Conservation (phyloP, 2,113 vertebrate genomes). For the Kryptolebias marmoratus region DNA sequence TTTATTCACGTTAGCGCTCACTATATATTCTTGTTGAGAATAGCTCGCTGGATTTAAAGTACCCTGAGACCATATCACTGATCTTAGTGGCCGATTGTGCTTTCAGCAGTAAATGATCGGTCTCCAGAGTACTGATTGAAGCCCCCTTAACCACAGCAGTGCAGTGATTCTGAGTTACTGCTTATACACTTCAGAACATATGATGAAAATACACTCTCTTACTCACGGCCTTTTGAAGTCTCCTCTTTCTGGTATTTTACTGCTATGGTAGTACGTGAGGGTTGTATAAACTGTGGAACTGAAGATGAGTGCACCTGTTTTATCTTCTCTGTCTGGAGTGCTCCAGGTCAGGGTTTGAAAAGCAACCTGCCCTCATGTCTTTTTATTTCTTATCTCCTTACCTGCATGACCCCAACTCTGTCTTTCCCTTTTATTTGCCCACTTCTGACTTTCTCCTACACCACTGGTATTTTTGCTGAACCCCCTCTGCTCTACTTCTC, state of each 20-base stretch:
- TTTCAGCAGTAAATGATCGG: not conserved
- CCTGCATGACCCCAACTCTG: constrained; percentile 35
- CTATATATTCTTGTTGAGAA: not conserved
- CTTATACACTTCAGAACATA: constrained; percentile 10
- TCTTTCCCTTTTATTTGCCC: constrained; percentile 28
- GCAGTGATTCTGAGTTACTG: constrained; percentile 10
- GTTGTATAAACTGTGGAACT: constrained; percentile 62
- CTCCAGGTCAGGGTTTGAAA: constrained; percentile 54
- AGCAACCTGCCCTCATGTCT: constrained; percentile 56
- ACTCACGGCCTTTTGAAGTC: constrained; percentile 28
- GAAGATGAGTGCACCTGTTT: constrained; percentile 45
- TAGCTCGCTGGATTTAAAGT: not conserved
- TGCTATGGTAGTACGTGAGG: constrained; percentile 42
- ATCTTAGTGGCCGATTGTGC: not conserved
- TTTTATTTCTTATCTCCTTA: constrained; percentile 52
- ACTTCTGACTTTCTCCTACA: constrained; percentile 35
- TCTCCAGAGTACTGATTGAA: not conserved
- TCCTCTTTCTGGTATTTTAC: constrained; percentile 30
- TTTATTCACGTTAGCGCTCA: too few species aligned
- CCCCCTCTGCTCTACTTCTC: not conserved
- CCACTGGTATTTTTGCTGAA: constrained; percentile 18
- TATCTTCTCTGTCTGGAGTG: constrained; percentile 62
- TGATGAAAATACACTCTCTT: constrained; percentile 1
- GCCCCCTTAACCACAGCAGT: constrained; percentile 3
- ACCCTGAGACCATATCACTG: not conserved